Evolutionary conservation across 2,797 vertebrate genomes (phyloP).

Genomic region (Poecilia gillii): DNA sequence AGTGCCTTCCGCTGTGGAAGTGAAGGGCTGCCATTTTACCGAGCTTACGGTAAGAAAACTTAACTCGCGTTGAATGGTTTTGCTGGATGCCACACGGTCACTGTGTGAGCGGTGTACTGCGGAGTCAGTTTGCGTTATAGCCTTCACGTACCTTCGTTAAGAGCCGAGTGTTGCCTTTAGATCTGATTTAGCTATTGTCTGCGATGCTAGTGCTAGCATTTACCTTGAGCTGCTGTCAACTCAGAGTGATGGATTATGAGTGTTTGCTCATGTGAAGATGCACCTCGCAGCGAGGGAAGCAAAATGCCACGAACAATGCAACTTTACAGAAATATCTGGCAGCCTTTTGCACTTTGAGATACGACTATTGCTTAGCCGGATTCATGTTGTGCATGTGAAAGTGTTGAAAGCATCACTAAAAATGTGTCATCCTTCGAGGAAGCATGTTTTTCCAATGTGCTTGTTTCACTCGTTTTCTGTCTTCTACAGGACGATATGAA

Average conservation of each 20-base stretch:
- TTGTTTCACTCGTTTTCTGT: background rate
- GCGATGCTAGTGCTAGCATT: constrained; percentile 42
- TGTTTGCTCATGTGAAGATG: background rate
- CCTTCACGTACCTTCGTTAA: fast-evolving
- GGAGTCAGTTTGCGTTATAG: fast-evolving
- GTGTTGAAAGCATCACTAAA: background rate
- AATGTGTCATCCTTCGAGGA: background rate
- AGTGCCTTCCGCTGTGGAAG: constrained; percentile 69
- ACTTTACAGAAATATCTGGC: background rate
- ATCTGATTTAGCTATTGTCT: constrained; percentile 1
- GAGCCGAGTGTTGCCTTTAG: background rate
- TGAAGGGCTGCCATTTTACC: constrained; percentile 84
- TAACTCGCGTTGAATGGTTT: constrained; percentile 32
- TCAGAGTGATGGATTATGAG: background rate
- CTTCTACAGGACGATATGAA: background rate
- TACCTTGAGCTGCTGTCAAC: background rate
- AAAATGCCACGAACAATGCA: background rate
- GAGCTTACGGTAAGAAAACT: constrained; percentile 85
- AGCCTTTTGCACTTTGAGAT: background rate
- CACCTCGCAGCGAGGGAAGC: background rate
- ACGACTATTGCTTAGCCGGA: background rate
- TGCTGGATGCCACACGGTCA: background rate
- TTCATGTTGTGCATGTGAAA: background rate
- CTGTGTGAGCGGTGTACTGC: background rate
- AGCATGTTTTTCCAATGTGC: background rate